Conservation (phyloP, 2,888 invertebrate species). For the Synanthedon formicaeformis region DNA sequence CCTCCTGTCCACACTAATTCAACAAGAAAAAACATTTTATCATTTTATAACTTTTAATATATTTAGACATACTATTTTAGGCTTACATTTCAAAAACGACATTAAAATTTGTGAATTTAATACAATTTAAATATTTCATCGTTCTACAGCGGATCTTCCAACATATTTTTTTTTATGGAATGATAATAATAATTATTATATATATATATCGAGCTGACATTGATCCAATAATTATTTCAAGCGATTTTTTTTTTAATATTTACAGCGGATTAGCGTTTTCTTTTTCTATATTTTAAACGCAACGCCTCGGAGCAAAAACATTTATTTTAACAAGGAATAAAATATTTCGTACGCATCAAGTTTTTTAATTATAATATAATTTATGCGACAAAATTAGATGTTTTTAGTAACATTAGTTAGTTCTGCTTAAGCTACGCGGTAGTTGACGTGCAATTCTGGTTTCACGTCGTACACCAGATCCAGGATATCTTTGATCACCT, state of each 20-base stretch:
- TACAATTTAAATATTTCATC: constrained; percentile 19
- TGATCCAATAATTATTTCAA: constrained; percentile 20
- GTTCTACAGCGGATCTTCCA: constrained; percentile 45
- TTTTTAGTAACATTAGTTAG: neutral
- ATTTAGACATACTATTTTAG: constrained; percentile 45
- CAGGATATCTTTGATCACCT: constrained; percentile 85
- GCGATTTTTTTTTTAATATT: constrained; percentile 19
- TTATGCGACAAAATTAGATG: constrained; percentile 9
- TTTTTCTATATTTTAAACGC: neutral
- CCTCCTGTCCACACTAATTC: constrained; percentile 15
- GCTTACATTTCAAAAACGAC: constrained; percentile 54
- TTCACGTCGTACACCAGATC: constrained; percentile 91
- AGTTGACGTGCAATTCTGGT: constrained; percentile 93
- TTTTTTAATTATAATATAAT: constrained; percentile 4
- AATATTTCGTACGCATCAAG: constrained; percentile 18
- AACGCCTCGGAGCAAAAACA: constrained; percentile 15
- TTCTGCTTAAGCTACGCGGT: constrained; percentile 47
- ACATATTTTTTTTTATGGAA: constrained; percentile 38
- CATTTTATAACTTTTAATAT: constrained; percentile 48
- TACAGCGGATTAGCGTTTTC: constrained; percentile 24
- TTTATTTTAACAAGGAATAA: constrained; percentile 25
- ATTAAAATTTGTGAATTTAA: constrained; percentile 40
- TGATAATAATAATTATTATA: constrained; percentile 21
- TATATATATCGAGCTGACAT: constrained; percentile 47
- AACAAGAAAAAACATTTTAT: constrained; percentile 33